phyloP scores from a whole-genome alignment of 2,113 vertebrate species.

The Steatornis caripensis region DNA sequence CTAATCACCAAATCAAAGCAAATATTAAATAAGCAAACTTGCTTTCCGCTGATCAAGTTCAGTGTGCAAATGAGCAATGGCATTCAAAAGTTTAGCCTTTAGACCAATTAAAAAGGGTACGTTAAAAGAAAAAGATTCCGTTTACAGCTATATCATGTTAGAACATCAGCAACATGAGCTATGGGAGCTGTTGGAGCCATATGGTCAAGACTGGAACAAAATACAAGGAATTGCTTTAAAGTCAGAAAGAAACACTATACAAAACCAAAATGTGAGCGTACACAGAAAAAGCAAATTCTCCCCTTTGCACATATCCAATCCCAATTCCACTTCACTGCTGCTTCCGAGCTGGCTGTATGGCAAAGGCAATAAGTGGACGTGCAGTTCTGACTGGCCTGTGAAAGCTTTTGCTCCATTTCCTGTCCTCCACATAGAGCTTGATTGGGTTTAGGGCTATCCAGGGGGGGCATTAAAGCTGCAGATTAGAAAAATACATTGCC shows the following conservation, averaged over 20 bases:
- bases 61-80: conserved; percentile 49
- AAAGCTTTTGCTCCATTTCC: conserved; percentile 19
- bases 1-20: conserved; percentile 69
- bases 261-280: neutral
- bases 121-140: neutral
- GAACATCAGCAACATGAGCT: conserved; percentile 36
- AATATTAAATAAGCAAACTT: conserved; percentile 53
- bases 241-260: neutral
- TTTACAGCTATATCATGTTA: conserved; percentile 43
- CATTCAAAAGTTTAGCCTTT: conserved; percentile 45
- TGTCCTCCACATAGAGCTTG: conserved; percentile 8
- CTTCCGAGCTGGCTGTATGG: neutral
- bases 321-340: neutral
- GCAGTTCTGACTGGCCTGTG: neutral
- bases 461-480: conserved; percentile 40
- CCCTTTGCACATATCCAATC: neutral
- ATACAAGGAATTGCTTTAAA: conserved; percentile 11
- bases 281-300: neutral
- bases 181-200: conserved; percentile 12
- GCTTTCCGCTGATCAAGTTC: conserved; percentile 49
- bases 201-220: conserved; percentile 29
- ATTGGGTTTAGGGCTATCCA: conserved; percentile 24
- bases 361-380: neutral
- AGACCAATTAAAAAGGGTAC: conserved; percentile 60
- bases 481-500: conserved; percentile 7